Evolutionary conservation across 2,888 invertebrate species (phyloP).

Genomic region (Orthosia gothica): DNA sequence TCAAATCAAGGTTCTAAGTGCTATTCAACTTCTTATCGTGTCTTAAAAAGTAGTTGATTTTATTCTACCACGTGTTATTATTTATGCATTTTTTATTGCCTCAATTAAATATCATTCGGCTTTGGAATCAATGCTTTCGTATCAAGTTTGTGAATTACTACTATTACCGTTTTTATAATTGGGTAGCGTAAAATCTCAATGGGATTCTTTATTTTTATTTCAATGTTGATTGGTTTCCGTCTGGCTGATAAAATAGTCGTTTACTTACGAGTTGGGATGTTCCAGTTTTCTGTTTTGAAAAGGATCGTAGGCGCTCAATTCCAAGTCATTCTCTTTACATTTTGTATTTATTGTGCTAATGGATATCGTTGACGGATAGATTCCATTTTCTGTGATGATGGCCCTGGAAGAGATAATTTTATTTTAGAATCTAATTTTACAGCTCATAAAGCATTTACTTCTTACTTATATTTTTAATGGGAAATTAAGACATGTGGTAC

Average conservation of each 20-base stretch:
- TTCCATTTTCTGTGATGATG: slow-evolving; percentile 86
- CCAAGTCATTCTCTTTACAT: slow-evolving; percentile 83
- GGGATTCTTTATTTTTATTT: slow-evolving; percentile 30
- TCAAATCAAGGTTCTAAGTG: slow-evolving; percentile 9
- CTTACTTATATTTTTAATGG: background rate
- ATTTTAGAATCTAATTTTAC: slow-evolving; percentile 10
- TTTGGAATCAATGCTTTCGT: slow-evolving; percentile 42
- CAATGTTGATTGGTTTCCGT: slow-evolving; percentile 15
- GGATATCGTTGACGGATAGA: slow-evolving; percentile 87
- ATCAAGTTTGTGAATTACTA: slow-evolving; percentile 32
- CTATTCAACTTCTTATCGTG: slow-evolving; percentile 31
- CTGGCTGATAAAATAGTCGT: slow-evolving; percentile 15
- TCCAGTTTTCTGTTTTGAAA: slow-evolving; percentile 87
- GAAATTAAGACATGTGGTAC: too few species aligned
- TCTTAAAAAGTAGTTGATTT: slow-evolving; percentile 19
- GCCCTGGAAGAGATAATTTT: slow-evolving; percentile 79
- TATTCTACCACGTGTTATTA: slow-evolving; percentile 19
- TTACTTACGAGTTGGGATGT: slow-evolving; percentile 89
- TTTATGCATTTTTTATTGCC: slow-evolving; percentile 44
- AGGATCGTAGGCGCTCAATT: slow-evolving; percentile 83
- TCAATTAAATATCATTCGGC: slow-evolving; percentile 26
- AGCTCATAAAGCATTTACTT: slow-evolving; percentile 9
- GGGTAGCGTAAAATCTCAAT: slow-evolving; percentile 29
- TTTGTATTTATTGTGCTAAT: slow-evolving; percentile 88
- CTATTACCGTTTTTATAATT: slow-evolving; percentile 13